phyloP scores from a whole-genome alignment of 2,797 vertebrate genomes.

The Dipus sagitta region DNA sequence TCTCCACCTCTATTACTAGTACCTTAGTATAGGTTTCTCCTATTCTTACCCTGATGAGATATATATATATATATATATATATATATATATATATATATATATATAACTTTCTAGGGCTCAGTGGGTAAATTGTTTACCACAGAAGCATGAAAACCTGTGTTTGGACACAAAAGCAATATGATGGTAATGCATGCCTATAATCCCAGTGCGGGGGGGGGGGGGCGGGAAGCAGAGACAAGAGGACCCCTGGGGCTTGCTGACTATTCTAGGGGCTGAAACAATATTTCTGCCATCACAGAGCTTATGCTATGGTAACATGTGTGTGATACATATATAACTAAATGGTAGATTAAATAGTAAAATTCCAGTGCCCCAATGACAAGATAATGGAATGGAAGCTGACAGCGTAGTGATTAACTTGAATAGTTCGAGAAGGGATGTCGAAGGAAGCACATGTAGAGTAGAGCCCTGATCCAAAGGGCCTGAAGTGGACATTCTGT shows the following conservation, averaged over 20 bases:
- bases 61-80: background rate
- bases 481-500: background rate
- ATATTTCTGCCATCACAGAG: background rate
- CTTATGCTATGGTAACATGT: no score
- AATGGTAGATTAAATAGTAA: conserved; percentile 2
- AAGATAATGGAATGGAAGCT: background rate
- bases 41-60: background rate
- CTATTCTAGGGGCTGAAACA: background rate
- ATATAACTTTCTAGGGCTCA: background rate
- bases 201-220: no score
- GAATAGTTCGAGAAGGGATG: background rate
- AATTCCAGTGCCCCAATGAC: conserved; percentile 26
- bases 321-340: background rate
- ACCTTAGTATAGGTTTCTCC: background rate
- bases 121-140: no score
- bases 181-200: no score
- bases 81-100: background rate
- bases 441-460: background rate
- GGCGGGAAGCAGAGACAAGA: no score
- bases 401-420: background rate
- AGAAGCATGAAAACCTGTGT: no score
- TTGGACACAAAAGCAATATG: no score
- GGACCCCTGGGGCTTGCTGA: no score
- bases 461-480: background rate
- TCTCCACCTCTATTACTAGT: background rate